Evolutionary conservation across 2,797 vertebrate species (phyloP).

Genomic region (Characodon lateralis): DNA sequence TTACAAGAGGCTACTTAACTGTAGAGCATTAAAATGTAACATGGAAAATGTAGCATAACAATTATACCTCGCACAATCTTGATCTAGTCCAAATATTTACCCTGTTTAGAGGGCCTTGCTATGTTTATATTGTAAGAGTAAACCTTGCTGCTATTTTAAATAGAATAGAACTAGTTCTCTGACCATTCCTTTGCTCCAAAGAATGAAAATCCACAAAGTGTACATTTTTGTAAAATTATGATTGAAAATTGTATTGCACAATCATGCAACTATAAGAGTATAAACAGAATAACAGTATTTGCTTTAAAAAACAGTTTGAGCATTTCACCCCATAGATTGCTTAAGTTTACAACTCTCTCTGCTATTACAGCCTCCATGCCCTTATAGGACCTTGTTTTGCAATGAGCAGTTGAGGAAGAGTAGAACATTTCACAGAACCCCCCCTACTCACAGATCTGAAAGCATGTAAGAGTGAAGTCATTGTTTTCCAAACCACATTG

Average conservation of each 20-base stretch:
- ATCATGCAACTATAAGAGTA: background rate
- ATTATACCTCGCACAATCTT: conserved; percentile 41
- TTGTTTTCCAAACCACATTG: conserved; percentile 68
- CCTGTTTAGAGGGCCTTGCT: conserved; percentile 36
- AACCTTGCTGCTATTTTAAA: conserved; percentile 54
- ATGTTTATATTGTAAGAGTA: conserved; percentile 49
- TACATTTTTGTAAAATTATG: background rate
- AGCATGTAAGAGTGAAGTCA: conserved; percentile 80
- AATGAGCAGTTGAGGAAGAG: conserved; percentile 66
- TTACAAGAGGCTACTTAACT: background rate
- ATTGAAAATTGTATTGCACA: background rate
- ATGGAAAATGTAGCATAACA: conserved; percentile 17
- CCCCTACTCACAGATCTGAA: conserved; percentile 50
- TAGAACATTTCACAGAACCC: conserved; percentile 76
- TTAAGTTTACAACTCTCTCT: conserved; percentile 31
- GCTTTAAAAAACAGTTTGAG: conserved; percentile 15
- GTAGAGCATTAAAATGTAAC: background rate
- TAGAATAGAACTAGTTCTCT: conserved; percentile 19
- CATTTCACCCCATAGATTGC: conserved; percentile 34
- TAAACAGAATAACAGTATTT: conserved; percentile 16
- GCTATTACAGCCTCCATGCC: conserved; percentile 57
- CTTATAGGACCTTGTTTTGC: conserved; percentile 78
- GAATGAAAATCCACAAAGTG: background rate
- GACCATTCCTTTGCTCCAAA: conserved; percentile 15
- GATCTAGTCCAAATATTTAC: conserved; percentile 45